Evolutionary conservation across 1,140 invertebrate species (phyloP).

Genomic region (Leptinotarsa texana): DNA sequence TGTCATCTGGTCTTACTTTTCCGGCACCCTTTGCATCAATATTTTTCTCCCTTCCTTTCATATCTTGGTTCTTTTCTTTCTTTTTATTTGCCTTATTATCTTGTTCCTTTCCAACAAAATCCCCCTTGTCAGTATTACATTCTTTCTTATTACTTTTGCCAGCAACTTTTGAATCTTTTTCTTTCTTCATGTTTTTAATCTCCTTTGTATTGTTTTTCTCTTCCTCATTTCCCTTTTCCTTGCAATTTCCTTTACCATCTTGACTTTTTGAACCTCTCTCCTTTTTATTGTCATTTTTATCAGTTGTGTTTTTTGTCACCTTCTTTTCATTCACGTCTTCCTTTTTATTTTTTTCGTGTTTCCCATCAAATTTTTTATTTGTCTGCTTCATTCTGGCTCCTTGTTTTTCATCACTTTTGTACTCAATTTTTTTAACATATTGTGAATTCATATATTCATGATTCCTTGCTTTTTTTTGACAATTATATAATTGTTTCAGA

Average conservation of each 20-base stretch:
- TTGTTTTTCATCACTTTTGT: constrained; percentile 13
- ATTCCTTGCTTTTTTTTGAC: constrained; percentile 33
- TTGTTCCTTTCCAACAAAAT: background rate
- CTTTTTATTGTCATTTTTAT: background rate
- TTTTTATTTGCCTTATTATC: background rate
- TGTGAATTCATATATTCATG: constrained; percentile 38
- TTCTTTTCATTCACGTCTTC: background rate
- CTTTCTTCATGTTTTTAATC: background rate
- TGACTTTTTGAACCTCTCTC: background rate
- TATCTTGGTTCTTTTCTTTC: constrained; percentile 18
- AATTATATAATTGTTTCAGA: constrained; percentile 40
- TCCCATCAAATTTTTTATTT: background rate
- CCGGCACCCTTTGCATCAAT: background rate
- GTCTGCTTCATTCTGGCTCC: background rate
- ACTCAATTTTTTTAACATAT: constrained; percentile 33
- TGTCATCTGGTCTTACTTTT: background rate
- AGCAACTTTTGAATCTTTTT: background rate
- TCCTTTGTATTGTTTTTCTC: background rate
- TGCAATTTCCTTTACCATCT: background rate
- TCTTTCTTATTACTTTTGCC: background rate
- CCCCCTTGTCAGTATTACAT: background rate
- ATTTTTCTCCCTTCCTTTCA: constrained; percentile 22
- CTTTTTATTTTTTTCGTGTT: constrained; percentile 9
- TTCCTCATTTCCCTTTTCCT: constrained; percentile 2
- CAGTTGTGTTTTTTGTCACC: background rate